Evolutionary conservation across 1,140 invertebrate species (phyloP).

Genomic region (Teleopsis dalmanni): DNA sequence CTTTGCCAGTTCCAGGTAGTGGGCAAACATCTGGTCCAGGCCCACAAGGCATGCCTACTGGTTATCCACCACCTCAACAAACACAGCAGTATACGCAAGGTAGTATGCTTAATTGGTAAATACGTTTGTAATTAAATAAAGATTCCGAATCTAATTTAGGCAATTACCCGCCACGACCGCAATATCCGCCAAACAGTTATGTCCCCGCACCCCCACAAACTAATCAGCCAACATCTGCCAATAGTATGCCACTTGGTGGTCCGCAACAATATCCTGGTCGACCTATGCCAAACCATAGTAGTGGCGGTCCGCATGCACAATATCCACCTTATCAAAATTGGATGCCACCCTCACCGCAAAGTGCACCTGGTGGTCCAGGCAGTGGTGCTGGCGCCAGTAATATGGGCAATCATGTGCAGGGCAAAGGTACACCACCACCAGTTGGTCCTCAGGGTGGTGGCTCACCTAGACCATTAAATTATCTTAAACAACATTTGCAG

Average conservation of each 20-base stretch:
- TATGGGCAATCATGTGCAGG: slow-evolving; percentile 41
- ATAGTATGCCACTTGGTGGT: slow-evolving; percentile 43
- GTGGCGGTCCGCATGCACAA: slow-evolving; percentile 47
- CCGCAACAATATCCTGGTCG: slow-evolving; percentile 47
- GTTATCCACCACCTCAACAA: slow-evolving; percentile 49
- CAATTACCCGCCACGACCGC: slow-evolving; percentile 52
- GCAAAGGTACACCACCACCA: slow-evolving; percentile 32
- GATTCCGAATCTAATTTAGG: slow-evolving; percentile 22
- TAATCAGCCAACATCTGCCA: slow-evolving; percentile 28
- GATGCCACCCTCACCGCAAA: slow-evolving; percentile 37
- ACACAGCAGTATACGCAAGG: slow-evolving; percentile 52
- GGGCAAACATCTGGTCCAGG: slow-evolving; percentile 30
- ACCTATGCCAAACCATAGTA: slow-evolving; percentile 48
- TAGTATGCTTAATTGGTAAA: slow-evolving; percentile 9
- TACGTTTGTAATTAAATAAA: neutral
- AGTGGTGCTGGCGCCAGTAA: slow-evolving; percentile 21
- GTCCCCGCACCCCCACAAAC: slow-evolving; percentile 33
- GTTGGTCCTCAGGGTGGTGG: slow-evolving; percentile 24
- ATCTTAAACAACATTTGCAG: slow-evolving; percentile 63
- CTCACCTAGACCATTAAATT: slow-evolving; percentile 49
- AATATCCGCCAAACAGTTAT: slow-evolving; percentile 49
- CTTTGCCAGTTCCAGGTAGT: too few species aligned
- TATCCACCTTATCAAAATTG: slow-evolving; percentile 47
- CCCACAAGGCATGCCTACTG: slow-evolving; percentile 46
- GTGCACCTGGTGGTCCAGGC: slow-evolving; percentile 21